Base-by-base conservation (phyloP, 2,113 vertebrate genomes). In the Calidris pugnax region DNA sequence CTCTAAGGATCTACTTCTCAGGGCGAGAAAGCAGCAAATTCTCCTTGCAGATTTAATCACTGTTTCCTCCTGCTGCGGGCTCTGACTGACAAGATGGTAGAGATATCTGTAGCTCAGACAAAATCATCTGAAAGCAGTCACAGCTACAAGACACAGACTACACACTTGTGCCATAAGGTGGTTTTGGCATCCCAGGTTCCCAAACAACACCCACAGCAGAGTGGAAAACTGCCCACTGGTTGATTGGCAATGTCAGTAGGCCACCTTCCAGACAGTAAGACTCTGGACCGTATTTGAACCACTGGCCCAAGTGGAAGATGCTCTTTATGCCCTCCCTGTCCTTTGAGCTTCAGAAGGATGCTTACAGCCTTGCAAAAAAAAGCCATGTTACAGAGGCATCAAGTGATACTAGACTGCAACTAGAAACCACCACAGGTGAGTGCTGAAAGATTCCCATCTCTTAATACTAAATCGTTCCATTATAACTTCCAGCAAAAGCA, bases 31-130 rank as follows among this genome's bases (percentile, higher is more conserved):
- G 37, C 45, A 80, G 86, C 74, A 62, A 69, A 96, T 96, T 94
- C 94, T 91, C 84, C 78, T 79, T 93, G 89, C 77, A 92, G 93
- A 95, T 97, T 93, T 93, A 96, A 96, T 97, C 91, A 94, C 85
- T 48, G 22, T 55, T 72, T 78, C 62, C 60, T 92, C 66, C 66
- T 87, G 90, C 89, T 95, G 74, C 3, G 2, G 73, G 77, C 73
- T 95, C 51, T 97, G 94, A 87, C 41, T 94, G 89, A 94, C 60
- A 56, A 93, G 91, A 89, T 87, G 39, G 89, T 62, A 66, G 66
- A 95, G 94, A 85, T 96, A 95, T 82, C 87, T 90, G 92, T 60
- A 82, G 87, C 73, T 66, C 81, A 87, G 33, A 51, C 73, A 75
- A 79, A 87, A 95, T 43, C 56, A 75, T 19, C 37, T 53, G 77